These are phyloP conservation scores for Aegithalos caudatus DNA, from an alignment of 2,113 vertebrate genomes.

Conservation along the genomic window DNA sequence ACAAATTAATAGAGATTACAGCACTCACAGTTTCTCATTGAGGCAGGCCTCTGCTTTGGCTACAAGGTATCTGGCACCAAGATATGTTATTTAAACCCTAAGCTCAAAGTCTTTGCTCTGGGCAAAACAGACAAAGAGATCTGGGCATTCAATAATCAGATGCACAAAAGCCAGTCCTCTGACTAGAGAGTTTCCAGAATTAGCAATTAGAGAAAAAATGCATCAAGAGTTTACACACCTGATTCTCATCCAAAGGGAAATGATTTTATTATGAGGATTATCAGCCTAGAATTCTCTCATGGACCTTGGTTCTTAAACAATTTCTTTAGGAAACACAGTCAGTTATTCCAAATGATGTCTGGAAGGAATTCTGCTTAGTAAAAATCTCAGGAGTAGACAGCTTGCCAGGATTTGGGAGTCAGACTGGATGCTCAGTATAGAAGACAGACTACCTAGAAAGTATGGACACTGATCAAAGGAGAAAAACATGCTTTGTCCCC, in stretches of 20 bases:
- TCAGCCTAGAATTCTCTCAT: not conserved
- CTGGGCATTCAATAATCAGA: not conserved
- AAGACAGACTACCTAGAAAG: not conserved
- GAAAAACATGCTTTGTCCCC: not conserved
- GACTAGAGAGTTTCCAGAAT: not conserved
- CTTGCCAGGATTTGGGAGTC: not conserved
- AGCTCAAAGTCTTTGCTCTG: not conserved
- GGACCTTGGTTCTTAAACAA: not conserved
- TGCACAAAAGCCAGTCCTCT: not conserved
- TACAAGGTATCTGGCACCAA: not conserved
- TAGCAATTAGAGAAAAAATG: not conserved
- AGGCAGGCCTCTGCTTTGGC: not conserved
- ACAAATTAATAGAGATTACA: not conserved
- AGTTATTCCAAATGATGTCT: constrained; percentile 3
- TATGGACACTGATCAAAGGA: not conserved
- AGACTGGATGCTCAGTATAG: not conserved
- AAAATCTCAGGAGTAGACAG: not conserved
- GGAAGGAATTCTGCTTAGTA: not conserved
- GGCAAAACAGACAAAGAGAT: not conserved
- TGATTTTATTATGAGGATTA: not conserved
- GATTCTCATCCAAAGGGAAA: not conserved
- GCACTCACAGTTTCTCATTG: not conserved
- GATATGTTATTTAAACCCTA: not conserved
- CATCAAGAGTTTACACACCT: not conserved
- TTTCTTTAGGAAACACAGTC: not conserved